phyloP scores from a whole-genome alignment of 1,140 invertebrate genomes.

The Microvelia longipes region DNA sequence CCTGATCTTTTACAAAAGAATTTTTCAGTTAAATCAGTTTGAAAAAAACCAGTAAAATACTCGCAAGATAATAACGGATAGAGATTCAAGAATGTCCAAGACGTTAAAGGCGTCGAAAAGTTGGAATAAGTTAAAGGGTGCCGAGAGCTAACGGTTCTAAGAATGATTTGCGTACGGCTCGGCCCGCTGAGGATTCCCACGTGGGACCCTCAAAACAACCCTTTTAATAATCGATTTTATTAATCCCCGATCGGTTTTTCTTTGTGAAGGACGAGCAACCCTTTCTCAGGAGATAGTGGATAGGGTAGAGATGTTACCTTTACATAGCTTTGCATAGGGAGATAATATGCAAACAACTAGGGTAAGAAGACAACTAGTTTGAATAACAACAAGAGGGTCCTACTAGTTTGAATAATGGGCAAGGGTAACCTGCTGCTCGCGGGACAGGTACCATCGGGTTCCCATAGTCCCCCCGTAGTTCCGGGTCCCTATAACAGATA shows the following conservation, averaged over 20 bases:
- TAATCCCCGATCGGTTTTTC: constrained; percentile 9
- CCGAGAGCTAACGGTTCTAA: background rate
- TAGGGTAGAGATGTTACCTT: background rate
- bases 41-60: background rate
- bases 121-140: background rate
- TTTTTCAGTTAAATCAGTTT: background rate
- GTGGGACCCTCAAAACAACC: background rate
- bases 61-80: background rate
- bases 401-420: constrained; percentile 14
- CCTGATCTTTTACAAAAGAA: background rate
- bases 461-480: constrained; percentile 4
- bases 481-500: background rate
- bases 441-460: constrained; percentile 1
- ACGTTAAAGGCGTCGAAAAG: background rate
- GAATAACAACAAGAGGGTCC: constrained; percentile 10
- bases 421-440: background rate
- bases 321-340: constrained; percentile 6
- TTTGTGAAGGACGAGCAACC: background rate
- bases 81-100: background rate
- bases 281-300: constrained; percentile 3
- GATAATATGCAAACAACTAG: background rate
- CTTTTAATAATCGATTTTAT: constrained; percentile 13
- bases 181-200: constrained; percentile 4
- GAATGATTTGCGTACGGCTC: constrained; percentile 5
- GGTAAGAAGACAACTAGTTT: constrained; percentile 14